Conservation (phyloP, 1,140 invertebrate species). For the Sycophila sp. region DNA sequence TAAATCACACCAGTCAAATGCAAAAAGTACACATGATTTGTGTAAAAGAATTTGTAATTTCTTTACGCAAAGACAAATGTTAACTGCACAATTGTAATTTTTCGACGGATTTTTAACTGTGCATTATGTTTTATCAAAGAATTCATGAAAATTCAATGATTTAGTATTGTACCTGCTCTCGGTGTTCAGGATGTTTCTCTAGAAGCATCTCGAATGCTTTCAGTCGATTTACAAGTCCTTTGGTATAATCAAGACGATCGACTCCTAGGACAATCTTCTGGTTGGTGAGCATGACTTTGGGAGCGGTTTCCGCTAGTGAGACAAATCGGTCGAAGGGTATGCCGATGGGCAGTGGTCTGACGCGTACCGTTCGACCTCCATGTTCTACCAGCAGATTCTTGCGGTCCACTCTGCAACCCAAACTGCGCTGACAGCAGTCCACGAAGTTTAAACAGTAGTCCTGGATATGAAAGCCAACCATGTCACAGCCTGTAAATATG, state of each 20-base stretch:
- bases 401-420: conserved; percentile 88
- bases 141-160: not conserved
- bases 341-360: conserved; percentile 85
- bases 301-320: conserved; percentile 80
- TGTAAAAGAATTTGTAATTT: not conserved
- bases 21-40: not conserved
- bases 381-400: conserved; percentile 89
- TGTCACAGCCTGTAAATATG: conserved; percentile 80
- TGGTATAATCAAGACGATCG: conserved; percentile 91
- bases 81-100: not conserved
- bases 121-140: not conserved
- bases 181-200: conserved; percentile 87
- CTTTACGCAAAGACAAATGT: not conserved
- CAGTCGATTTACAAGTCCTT: conserved; percentile 86
- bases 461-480: conserved; percentile 92
- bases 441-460: conserved; percentile 93
- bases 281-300: conserved; percentile 74
- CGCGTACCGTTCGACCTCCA: conserved; percentile 83
- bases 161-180: conserved; percentile 83
- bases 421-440: conserved; percentile 87
- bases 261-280: conserved; percentile 88
- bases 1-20: too few relatives aligned
- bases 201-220: conserved; percentile 86
- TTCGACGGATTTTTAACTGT: not conserved
- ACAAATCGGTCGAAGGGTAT: conserved; percentile 90